Conservation (phyloP, 2,113 vertebrate species). For the Beaufortia kweichowensis region DNA sequence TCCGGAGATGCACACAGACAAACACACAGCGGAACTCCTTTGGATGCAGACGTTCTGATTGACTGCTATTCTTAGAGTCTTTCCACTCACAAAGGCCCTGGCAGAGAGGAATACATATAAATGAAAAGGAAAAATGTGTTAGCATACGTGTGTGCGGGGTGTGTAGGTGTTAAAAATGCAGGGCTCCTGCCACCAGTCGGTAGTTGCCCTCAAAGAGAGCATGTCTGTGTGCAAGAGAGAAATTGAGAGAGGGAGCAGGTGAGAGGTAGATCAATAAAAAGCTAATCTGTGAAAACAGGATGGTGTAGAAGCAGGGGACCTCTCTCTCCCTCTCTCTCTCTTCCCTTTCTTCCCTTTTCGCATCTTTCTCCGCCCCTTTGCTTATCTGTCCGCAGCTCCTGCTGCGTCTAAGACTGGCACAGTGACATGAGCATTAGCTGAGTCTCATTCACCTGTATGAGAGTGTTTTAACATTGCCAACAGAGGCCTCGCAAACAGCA, state of each 20-base stretch:
- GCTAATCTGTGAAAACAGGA: slow-evolving; percentile 46
- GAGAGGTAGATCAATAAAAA: slow-evolving; percentile 43
- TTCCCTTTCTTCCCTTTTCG: slow-evolving; percentile 49
- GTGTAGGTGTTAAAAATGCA: slow-evolving; percentile 30
- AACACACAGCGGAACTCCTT: slow-evolving; percentile 47
- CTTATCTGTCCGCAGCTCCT: slow-evolving; percentile 44
- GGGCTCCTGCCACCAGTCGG: slow-evolving; percentile 19
- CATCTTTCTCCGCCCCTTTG: slow-evolving; percentile 54
- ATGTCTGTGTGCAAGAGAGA: background rate
- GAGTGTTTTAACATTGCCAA: background rate
- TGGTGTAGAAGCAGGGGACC: slow-evolving; percentile 38
- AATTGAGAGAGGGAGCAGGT: slow-evolving; percentile 30
- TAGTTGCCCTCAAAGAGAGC: slow-evolving; percentile 17
- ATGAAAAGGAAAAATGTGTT: slow-evolving; percentile 25
- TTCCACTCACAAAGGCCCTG: slow-evolving; percentile 26
- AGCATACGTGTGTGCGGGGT: background rate
- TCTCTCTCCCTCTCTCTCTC: slow-evolving; percentile 27
- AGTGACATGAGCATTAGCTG: slow-evolving; percentile 16
- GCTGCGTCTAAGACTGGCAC: slow-evolving; percentile 24
- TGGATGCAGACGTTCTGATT: slow-evolving; percentile 43
- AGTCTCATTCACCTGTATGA: background rate
- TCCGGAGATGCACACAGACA: slow-evolving; percentile 65
- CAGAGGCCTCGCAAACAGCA: background rate
- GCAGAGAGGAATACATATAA: slow-evolving; percentile 23
- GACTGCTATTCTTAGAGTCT: slow-evolving; percentile 51